Conservation (phyloP, 1,140 invertebrate species). For the Zaprionus capensis region DNA sequence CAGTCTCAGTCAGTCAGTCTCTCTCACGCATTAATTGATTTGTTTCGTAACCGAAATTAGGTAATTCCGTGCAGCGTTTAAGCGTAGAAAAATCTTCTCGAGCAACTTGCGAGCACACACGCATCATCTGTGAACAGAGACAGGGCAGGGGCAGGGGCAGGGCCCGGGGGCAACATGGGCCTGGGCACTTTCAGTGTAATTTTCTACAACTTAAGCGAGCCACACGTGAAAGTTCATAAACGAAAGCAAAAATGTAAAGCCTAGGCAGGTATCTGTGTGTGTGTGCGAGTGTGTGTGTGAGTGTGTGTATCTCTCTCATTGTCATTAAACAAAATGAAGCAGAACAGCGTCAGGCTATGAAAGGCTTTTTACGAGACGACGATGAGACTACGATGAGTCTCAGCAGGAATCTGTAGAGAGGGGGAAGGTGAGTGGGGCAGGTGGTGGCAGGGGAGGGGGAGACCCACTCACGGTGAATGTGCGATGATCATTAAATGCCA, state of each 20-base stretch:
- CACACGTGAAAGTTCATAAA: slow-evolving; percentile 76
- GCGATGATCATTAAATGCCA: slow-evolving; percentile 79
- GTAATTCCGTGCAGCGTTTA: slow-evolving; percentile 72
- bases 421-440: neutral
- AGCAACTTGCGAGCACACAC: neutral
- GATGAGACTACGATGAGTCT: slow-evolving; percentile 30
- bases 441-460: neutral
- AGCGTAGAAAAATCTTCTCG: slow-evolving; percentile 69
- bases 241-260: slow-evolving; percentile 65
- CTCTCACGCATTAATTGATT: slow-evolving; percentile 75
- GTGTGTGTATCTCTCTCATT: slow-evolving; percentile 58
- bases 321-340: slow-evolving; percentile 82
- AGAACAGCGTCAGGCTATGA: slow-evolving; percentile 70
- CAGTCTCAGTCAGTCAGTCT: slow-evolving; percentile 19
- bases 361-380: slow-evolving; percentile 61
- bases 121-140: slow-evolving; percentile 14
- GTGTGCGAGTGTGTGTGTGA: neutral
- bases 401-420: slow-evolving; percentile 13
- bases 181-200: slow-evolving; percentile 56
- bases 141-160: neutral
- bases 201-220: slow-evolving; percentile 47
- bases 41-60: slow-evolving; percentile 81
- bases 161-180: neutral
- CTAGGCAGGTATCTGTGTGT: slow-evolving; percentile 4
- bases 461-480: slow-evolving; percentile 55